Percentiles rank a stretch among this genome's conserved stretches.
Evolutionary conservation across 2,113 vertebrate species (phyloP).

Genomic region (Dolichallabes microphthalmus): DNA sequence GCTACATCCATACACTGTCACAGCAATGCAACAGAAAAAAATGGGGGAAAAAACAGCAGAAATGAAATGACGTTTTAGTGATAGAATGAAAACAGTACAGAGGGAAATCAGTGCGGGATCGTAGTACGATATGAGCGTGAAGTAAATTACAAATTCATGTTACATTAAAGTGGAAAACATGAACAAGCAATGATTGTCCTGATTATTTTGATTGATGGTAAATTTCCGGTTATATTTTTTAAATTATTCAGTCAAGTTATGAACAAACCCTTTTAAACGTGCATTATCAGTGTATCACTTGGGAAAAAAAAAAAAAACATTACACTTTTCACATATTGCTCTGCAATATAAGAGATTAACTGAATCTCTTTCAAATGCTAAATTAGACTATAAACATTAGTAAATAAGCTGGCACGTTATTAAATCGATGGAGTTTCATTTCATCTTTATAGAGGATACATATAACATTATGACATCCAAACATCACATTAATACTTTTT

Average conservation of each 20-base stretch:
- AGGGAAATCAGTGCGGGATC: background rate
- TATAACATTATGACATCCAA: background rate
- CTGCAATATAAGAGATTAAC: background rate
- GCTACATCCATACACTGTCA: constrained; percentile 8
- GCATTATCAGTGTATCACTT: background rate
- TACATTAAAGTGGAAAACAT: background rate
- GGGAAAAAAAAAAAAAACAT: too few species aligned
- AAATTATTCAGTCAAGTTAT: background rate
- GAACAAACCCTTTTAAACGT: background rate
- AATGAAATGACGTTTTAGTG: background rate
- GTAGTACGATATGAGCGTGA: background rate
- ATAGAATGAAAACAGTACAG: background rate
- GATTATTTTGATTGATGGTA: background rate
- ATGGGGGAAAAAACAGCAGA: background rate
- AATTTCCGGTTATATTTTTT: background rate
- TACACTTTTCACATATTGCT: background rate
- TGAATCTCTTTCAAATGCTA: background rate
- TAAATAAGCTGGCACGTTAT: background rate
- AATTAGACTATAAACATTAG: background rate
- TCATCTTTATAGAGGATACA: background rate
- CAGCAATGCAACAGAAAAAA: background rate
- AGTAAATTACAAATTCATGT: background rate
- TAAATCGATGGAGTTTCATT: background rate
- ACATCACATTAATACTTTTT: background rate
- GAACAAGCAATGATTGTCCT: background rate